A percentile compares a stretch with the other conserved stretches of the same genome.
Conservation (phyloP, 2,113 vertebrate genomes). For the Oenanthe oenanthe region DNA sequence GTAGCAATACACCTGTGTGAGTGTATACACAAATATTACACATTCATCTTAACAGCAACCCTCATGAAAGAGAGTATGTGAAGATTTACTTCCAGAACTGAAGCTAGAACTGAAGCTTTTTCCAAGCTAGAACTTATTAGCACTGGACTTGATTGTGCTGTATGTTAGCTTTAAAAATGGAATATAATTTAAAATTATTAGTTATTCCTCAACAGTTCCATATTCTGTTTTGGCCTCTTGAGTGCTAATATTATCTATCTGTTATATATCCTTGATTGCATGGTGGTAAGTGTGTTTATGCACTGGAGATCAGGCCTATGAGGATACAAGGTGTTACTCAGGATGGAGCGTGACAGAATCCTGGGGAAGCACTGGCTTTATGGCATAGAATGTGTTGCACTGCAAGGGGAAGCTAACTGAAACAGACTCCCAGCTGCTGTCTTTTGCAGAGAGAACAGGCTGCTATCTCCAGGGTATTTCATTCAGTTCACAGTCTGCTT, state of each 20-base stretch:
- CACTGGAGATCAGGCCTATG: not conserved
- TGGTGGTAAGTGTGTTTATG: not conserved
- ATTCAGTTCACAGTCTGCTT: not conserved
- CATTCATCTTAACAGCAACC: fast-evolving
- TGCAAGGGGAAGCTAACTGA: not conserved
- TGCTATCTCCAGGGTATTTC: not conserved
- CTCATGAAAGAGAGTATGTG: not conserved
- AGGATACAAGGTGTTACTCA: not conserved
- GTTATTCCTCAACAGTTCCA: fast-evolving
- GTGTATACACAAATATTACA: not conserved
- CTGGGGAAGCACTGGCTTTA: not conserved
- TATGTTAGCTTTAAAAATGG: not conserved
- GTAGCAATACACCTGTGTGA: not conserved
- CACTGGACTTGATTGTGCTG: not conserved
- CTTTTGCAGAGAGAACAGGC: not conserved
- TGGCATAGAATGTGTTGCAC: not conserved
- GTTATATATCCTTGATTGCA: not conserved
- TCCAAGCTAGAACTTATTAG: not conserved
- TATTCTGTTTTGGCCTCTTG: not conserved
- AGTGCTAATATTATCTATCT: not conserved
- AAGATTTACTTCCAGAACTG: not conserved
- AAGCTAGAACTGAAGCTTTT: not conserved
- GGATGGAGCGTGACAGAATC: not conserved
- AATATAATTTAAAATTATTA: not conserved
- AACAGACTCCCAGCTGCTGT: not conserved